Conservation (phyloP, 2,797 vertebrate genomes). For the Ispidina picta region DNA sequence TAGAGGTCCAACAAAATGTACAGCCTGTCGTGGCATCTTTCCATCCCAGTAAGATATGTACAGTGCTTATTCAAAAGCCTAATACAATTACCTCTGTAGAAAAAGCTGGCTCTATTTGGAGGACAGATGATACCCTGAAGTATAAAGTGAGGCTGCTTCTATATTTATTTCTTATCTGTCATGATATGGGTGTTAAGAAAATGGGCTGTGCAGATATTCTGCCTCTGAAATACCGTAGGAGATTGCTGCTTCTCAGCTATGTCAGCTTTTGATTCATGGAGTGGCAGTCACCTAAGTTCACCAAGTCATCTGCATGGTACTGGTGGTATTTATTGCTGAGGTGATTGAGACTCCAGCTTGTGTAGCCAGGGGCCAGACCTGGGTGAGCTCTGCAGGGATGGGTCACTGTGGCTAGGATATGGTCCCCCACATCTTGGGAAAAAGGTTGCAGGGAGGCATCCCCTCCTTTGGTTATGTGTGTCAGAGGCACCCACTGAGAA, state of each 20-base stretch:
- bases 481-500: not conserved
- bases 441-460: not conserved
- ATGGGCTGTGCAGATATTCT: not conserved
- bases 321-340: not conserved
- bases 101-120: not conserved
- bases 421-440: not conserved
- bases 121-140: not conserved
- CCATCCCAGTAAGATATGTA: not conserved
- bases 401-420: accelerated
- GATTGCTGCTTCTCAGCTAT: not conserved
- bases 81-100: not conserved
- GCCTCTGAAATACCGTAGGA: not conserved
- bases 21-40: not conserved
- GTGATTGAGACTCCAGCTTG: not conserved
- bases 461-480: accelerated
- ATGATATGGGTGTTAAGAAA: not conserved
- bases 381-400: not conserved
- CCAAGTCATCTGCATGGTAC: not conserved
- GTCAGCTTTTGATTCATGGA: not conserved
- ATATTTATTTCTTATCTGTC: not conserved
- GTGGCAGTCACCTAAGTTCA: not conserved
- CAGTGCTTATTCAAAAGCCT: not conserved
- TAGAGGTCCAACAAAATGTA: not conserved
- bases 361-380: not conserved
- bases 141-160: not conserved